These are phyloP conservation scores for Macrosoma leucophasiata DNA, from an alignment of 2,888 invertebrate genomes.

Conservation along the genomic window DNA sequence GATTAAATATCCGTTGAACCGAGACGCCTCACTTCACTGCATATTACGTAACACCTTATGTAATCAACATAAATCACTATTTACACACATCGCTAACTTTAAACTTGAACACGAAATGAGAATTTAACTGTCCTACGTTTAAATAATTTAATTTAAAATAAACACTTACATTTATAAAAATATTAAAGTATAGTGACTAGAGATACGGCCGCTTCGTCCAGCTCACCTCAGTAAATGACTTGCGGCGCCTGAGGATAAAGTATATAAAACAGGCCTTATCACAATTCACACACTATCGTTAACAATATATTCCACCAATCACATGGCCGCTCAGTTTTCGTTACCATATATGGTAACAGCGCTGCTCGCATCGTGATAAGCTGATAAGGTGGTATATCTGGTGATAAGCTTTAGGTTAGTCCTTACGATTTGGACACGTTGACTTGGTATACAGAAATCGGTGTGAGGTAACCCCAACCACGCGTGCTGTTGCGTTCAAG, in stretches of 20 bases:
- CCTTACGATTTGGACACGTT: no score
- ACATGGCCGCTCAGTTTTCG: conserved; percentile 75
- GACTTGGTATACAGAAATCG: no score
- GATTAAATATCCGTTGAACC: no score
- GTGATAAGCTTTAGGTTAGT: no score
- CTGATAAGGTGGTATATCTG: conserved; percentile 48
- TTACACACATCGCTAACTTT: conserved; percentile 7
- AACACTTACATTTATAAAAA: conserved; percentile 57
- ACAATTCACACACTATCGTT: conserved; percentile 68
- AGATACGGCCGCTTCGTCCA: conserved; percentile 55
- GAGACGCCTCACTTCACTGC: conserved; percentile 46
- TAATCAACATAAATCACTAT: conserved; percentile 9
- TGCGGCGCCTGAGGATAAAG: conserved; percentile 62
- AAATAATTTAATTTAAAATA: conserved; percentile 22
- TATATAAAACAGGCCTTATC: conserved; percentile 74
- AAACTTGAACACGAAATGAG: conserved; percentile 6
- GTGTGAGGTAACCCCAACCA: no score
- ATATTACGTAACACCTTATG: conserved; percentile 17
- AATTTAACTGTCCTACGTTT: conserved; percentile 4
- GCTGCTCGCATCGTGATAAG: conserved; percentile 52
- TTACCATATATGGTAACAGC: conserved; percentile 87
- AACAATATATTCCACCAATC: conserved; percentile 77
- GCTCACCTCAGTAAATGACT: conserved; percentile 63
- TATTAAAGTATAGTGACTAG: conserved; percentile 52
- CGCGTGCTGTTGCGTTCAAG: no score